Evolutionary conservation across 2,113 vertebrate species (phyloP), one percentile per base, ranked within the genome.

Genomic region (Sinosuthora webbiana): DNA sequence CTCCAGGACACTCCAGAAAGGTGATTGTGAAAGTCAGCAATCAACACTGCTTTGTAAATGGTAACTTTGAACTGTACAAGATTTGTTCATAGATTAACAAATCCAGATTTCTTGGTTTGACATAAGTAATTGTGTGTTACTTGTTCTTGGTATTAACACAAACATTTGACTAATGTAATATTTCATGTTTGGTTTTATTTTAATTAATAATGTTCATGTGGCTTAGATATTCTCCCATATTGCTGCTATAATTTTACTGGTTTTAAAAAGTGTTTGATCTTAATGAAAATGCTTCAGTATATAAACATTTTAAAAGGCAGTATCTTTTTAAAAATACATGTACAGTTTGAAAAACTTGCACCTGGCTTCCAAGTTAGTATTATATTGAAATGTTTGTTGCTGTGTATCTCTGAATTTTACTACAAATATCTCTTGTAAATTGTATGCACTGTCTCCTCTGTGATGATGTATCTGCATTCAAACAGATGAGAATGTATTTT

Each of bases 301-400:
- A 45, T 52, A 94, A 95, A 94, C 83, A 78, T 91, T 97, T 96
- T 91, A 22, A 94, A 93, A 95, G 20, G 44, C 57, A 88, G 2
- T 89, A 85, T 94, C 92, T 96, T 97, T 96, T 94, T 92, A 78
- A 96, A 90, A 69, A 78, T 87, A 92, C 35, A 35, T 93, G 85
- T 91, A 90, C 90, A 93, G 87, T 95, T 94, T 88, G 49, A 92
- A 83, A 94, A 94, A 83, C 62, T 85, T 91, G 59, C 56, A 86
- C 41, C 44, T 87, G 56, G 9, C 23, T 93, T 91, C 64, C 49
- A 64, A 53, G 28, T 52, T 85, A 83, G 64, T 85, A 59, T 90
- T 91, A 41, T 68, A 17, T 49, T 64, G 55, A 94, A 35, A 68
- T 5, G 3, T 87, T 74, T 23, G 12, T 73, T 57, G 57, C 52